Percentiles rank a stretch among this genome's conserved stretches.
These are phyloP conservation scores for Allacma fusca DNA, from an alignment of 2,888 invertebrate species.

Conservation along the genomic window DNA sequence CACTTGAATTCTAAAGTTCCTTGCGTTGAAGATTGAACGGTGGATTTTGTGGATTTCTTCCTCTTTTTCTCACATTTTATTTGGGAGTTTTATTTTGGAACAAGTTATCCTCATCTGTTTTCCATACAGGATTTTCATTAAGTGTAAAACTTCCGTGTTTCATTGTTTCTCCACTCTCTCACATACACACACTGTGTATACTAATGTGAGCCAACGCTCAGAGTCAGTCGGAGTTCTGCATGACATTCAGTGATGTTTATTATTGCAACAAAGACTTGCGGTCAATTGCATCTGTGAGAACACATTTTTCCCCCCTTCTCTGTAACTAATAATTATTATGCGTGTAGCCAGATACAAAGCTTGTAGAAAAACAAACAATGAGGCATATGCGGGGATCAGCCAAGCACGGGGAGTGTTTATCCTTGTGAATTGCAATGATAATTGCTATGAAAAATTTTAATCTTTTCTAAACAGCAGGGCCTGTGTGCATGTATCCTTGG, in stretches of 20 bases:
- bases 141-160: not conserved
- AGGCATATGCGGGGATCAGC: too few relatives aligned
- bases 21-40: too few relatives aligned
- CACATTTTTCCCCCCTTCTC: too few relatives aligned
- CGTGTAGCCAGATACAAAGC: not conserved
- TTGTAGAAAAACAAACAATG: too few relatives aligned
- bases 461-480: not conserved
- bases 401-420: not conserved
- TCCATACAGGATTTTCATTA: not conserved
- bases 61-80: not conserved
- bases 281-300: too few relatives aligned
- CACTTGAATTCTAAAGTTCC: too few relatives aligned
- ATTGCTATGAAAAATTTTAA: slow-evolving; percentile 12
- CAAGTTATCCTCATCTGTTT: not conserved
- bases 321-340: slow-evolving; percentile 10
- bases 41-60: not conserved
- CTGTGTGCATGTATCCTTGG: not conserved
- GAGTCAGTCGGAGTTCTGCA: too few relatives aligned
- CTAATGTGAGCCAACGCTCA: not conserved
- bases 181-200: not conserved
- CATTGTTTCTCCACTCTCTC: not conserved
- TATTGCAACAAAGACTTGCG: too few relatives aligned
- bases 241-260: too few relatives aligned
- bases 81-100: not conserved
- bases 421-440: not conserved